These are phyloP conservation scores for Sphaerophoria rueppellii DNA, from an alignment of 2,888 invertebrate species.

Conservation along the genomic window DNA sequence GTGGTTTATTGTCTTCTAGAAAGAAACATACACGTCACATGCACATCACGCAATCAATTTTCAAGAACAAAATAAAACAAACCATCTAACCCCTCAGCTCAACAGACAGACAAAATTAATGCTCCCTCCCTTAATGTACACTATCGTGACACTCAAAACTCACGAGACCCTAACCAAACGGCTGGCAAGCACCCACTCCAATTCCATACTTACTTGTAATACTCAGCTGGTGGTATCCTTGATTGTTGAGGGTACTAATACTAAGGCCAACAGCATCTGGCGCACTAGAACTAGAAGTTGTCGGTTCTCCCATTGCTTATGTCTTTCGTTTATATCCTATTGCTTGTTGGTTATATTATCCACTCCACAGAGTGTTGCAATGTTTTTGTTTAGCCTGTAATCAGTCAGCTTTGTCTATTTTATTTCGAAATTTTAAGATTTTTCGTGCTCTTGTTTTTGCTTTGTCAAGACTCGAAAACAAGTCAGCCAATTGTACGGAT, in stretches of 20 bases:
- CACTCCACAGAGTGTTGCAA: background rate
- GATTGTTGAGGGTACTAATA: constrained; percentile 76
- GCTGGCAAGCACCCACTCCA: background rate
- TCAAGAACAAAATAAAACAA: no score
- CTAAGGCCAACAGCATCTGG: constrained; percentile 69
- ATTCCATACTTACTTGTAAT: constrained; percentile 85
- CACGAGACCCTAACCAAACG: constrained; percentile 3
- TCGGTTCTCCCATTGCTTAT: constrained; percentile 74
- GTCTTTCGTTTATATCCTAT: constrained; percentile 44
- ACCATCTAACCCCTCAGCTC: no score
- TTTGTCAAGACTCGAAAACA: constrained; percentile 34
- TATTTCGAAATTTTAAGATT: background rate
- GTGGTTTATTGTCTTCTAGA: background rate
- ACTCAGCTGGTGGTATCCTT: constrained; percentile 86
- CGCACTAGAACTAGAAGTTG: constrained; percentile 44
- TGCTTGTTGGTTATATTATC: constrained; percentile 27
- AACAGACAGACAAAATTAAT: background rate
- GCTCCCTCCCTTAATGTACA: background rate
- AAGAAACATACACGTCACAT: no score
- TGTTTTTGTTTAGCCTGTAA: constrained; percentile 29
- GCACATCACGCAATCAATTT: no score
- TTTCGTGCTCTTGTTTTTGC: constrained; percentile 5
- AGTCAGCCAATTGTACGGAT: constrained; percentile 44
- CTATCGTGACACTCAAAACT: background rate
- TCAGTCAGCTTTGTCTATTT: constrained; percentile 55